These are phyloP conservation scores for Diadumene lineata DNA, from an alignment of 92 coral and sea anemone genomes.

Conservation along the genomic window DNA sequence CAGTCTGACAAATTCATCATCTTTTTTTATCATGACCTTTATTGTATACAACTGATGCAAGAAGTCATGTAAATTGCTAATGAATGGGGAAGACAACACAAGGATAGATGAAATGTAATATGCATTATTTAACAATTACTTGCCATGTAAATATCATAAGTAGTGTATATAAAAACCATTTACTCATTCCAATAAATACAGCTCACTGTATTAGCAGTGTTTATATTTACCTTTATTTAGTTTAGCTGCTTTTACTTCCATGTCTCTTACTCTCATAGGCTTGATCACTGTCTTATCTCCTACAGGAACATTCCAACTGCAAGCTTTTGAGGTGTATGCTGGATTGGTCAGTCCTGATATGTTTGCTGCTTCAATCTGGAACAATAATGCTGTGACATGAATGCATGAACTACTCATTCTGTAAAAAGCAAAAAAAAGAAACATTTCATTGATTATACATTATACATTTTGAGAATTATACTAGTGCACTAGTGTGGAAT, in stretches of 20 bases:
- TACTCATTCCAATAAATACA: neutral
- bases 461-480: neutral
- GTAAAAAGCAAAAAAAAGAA: neutral
- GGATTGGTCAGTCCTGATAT: conserved; percentile 51
- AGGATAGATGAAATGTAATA: no score
- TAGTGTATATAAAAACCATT: no score
- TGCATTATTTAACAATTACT: no score
- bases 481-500: neutral
- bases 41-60: no score
- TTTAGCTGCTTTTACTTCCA: conserved; percentile 65
- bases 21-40: no score
- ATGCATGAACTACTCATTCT: conserved; percentile 48
- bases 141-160: no score
- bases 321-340: conserved; percentile 46
- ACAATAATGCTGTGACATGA: conserved; percentile 54
- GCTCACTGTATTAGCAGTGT: neutral
- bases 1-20: no score
- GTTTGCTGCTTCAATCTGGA: conserved; percentile 56
- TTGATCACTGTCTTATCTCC: conserved; percentile 54
- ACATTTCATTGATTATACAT: neutral
- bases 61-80: no score
- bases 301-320: conserved; percentile 47
- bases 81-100: no score
- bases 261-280: conserved; percentile 54
- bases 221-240: conserved; percentile 53